Base-by-base conservation (phyloP, 2,113 vertebrate genomes). In the Malurus cyaneus region DNA sequence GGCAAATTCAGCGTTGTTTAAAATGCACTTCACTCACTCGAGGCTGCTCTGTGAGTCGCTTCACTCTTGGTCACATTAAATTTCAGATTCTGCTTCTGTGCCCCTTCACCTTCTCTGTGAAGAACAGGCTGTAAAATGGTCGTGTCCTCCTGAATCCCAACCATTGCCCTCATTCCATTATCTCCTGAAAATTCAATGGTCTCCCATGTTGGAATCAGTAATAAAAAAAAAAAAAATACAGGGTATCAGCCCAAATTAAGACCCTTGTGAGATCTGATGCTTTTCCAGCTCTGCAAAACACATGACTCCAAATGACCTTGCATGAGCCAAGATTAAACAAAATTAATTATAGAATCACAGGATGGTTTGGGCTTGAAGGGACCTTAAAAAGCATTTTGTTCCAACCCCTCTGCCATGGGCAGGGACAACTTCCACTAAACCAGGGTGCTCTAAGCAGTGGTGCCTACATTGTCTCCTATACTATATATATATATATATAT, bases 1-100 rank as follows among this genome's bases (percentile, higher is more conserved):
- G 41, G 54, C 81, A 86, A 93, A 19, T 76, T 91, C 80, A 73
- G 64, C 39, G 21, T 36, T 12, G 46, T 86, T 92, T 79, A 89
- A 86, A 53, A 80, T 60, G 9, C n/a, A 1, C 57, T 89, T 65
- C 31, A 29, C 71, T 70, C 31, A 29, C 71, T 70, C 60, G 70
- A 54, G 69, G 0, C 89, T 73, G 71, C 60, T 91, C 59, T 20
- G 6, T 44, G 50, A 42, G 44, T 77, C 46, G 12, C 67, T 86
- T 90, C 76, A 34, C 2, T 3, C 83, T 89, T 5, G 4, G 59
- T 29, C 81, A 69, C 61, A 20, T 54, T 73, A 21, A 77, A 78
- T 91, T 91, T 81, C 39, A 31, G 52, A 13, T 88, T 77, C 84
- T 29, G 3, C 49, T 29, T 67, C 66, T 56, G 60, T 89, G 60